These are phyloP conservation scores for Enteromius radiatus DNA, from an alignment of 2,797 vertebrate genomes.

Conservation along the genomic window DNA sequence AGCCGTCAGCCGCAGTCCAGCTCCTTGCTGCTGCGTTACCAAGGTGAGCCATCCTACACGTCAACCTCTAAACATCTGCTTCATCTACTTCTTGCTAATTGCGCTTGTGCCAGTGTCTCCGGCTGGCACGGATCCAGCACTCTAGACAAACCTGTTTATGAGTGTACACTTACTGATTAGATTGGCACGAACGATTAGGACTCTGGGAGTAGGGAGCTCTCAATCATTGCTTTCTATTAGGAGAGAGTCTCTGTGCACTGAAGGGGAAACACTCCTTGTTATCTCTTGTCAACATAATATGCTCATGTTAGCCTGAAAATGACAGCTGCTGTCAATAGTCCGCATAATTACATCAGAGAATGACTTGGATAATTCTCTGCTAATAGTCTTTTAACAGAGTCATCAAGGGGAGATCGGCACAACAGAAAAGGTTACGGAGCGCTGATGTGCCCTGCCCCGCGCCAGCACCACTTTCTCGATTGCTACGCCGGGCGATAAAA, in stretches of 20 bases:
- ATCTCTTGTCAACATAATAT: constrained; percentile 63
- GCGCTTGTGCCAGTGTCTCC: background rate
- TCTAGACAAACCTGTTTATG: constrained; percentile 57
- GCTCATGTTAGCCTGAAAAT: constrained; percentile 66
- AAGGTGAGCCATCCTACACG: constrained; percentile 77
- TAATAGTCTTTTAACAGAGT: constrained; percentile 62
- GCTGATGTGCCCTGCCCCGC: background rate
- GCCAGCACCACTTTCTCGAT: background rate
- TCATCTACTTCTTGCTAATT: constrained; percentile 21
- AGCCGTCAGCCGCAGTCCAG: constrained; percentile 77
- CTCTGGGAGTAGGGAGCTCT: constrained; percentile 48
- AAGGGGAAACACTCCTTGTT: constrained; percentile 59
- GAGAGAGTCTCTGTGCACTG: constrained; percentile 53
- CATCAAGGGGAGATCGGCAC: constrained; percentile 38
- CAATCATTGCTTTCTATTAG: constrained; percentile 59
- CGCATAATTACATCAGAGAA: constrained; percentile 60
- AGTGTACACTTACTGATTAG: constrained; percentile 57
- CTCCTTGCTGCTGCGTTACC: constrained; percentile 85
- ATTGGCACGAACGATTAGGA: constrained; percentile 58
- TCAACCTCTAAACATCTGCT: constrained; percentile 19
- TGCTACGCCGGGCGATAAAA: background rate
- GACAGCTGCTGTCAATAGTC: constrained; percentile 63
- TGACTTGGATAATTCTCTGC: constrained; percentile 54
- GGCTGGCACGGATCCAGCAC: constrained; percentile 38
- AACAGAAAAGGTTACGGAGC: constrained; percentile 40